Base-by-base conservation (phyloP, 2,888 invertebrate genomes). In the Globia sparganii region DNA sequence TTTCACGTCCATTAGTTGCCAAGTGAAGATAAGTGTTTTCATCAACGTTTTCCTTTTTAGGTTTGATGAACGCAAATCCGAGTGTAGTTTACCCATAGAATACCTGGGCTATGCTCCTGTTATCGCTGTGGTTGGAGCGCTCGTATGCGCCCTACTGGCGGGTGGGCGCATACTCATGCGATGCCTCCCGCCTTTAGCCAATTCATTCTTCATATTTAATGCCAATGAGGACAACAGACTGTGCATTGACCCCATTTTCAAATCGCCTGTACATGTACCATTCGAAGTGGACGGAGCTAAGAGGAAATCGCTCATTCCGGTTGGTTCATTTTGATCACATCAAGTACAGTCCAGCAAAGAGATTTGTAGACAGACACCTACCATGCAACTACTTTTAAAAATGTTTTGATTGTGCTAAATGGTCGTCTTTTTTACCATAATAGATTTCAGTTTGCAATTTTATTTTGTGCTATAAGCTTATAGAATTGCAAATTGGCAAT, bases 201-300 rank as follows among this genome's bases (percentile, higher is more conserved):
- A 92, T 73, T 95, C 96, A 40, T 96, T 94, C 90, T 96, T 96
- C 87, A 94, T 96, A 65, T 96, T 96, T 88, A 96, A 96, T 78
- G 93, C 93, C 0, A 96, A 96, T 72, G 96, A 96, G 81, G 96
- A 96, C 87, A 96, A 96, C 86, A 89, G 96, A 31, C 91, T 96
- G 0, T 94, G 94, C 78, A 92, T 96, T 25, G 94, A 87, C 81
- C 89, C 90, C 0, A 73, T 92, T 4, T 91, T 91, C 77, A 87
- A 68, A 31, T 72, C 89, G 0, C 90, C 91, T 4, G 90, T 84
- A 0, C 64, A 72, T 13, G 53, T 77, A 0, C 80, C 81, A 0
- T 72, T 79, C 37, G 89, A 88, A 49, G 75, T 89, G 2, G 91
- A 93, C 4, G 85, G 75, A 56, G 65, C 82, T 15, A 93, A 84